These are phyloP conservation scores for Trididemnum miniatum DNA, from an alignment of 23 tunicate genomes.

Conservation along the genomic window DNA sequence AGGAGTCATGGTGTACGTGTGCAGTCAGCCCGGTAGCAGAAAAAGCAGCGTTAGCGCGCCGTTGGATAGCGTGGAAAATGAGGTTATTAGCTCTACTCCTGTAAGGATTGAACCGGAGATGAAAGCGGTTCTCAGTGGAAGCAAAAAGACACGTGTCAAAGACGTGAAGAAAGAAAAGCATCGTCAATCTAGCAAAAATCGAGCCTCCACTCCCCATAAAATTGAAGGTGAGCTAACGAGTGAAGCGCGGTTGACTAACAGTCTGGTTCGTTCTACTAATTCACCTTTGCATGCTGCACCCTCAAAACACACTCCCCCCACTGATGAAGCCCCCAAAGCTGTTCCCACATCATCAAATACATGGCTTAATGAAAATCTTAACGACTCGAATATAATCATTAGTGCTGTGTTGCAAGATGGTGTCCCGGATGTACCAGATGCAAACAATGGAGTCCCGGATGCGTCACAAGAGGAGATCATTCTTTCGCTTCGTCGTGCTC, in stretches of 20 bases:
- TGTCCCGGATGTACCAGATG: background rate
- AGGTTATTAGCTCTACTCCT: background rate
- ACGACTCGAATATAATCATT: background rate
- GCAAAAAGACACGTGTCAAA: background rate
- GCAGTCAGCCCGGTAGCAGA: slow-evolving; percentile 71
- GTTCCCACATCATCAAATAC: background rate
- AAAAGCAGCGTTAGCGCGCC: slow-evolving; percentile 54
- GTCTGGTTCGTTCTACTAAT: background rate
- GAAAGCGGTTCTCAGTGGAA: background rate
- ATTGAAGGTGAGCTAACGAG: background rate
- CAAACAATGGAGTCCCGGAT: slow-evolving; percentile 30
- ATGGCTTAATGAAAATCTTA: background rate
- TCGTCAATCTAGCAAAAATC: background rate
- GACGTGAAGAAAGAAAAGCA: background rate
- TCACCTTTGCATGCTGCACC: background rate
- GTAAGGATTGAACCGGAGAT: background rate
- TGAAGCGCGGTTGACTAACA: no score
- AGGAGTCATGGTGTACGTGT: slow-evolving; percentile 66
- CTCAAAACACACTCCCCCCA: background rate
- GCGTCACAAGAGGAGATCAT: slow-evolving; percentile 73
- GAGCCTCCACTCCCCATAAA: background rate
- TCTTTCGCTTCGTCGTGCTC: slow-evolving; percentile 61
- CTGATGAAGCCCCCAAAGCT: background rate
- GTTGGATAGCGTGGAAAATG: slow-evolving; percentile 31
- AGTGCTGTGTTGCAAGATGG: background rate